Percentiles rank a stretch among this genome's conserved stretches.
These are phyloP conservation scores for Tichodroma muraria DNA, from an alignment of 2,113 vertebrate genomes.

Conservation along the genomic window DNA sequence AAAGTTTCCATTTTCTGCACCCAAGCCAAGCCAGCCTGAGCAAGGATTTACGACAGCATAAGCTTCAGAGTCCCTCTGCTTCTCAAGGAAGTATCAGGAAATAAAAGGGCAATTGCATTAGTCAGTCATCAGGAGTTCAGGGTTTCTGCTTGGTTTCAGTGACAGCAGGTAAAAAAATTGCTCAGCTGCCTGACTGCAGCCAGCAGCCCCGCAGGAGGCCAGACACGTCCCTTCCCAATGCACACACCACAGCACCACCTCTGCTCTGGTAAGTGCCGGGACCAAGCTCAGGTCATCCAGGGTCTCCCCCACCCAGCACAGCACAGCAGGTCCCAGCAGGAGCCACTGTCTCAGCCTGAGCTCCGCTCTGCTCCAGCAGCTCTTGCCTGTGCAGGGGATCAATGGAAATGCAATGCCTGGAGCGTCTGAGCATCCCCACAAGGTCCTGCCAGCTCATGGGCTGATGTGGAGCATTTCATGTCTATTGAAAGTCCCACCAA, in stretches of 20 bases:
- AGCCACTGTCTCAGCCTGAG: neutral
- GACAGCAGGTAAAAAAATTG: neutral
- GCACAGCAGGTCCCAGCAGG: neutral
- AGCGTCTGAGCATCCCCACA: fast-evolving
- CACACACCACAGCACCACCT: neutral
- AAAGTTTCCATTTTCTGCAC: neutral
- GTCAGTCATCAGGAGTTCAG: constrained; percentile 8
- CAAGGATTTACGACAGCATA: neutral
- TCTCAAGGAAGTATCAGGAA: constrained; percentile 32
- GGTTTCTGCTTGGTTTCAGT: constrained; percentile 37
- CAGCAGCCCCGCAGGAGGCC: neutral
- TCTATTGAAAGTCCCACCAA: neutral
- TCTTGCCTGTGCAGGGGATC: neutral
- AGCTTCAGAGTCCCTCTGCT: neutral
- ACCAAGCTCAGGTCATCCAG: neutral
- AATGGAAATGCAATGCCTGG: neutral
- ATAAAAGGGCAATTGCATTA: constrained; percentile 54
- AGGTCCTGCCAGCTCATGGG: fast-evolving
- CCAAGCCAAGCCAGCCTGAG: neutral
- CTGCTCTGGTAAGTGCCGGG: neutral
- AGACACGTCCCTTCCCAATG: neutral
- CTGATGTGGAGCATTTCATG: neutral
- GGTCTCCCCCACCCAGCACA: neutral
- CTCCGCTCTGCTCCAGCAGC: neutral
- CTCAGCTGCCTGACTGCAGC: neutral